These are phyloP conservation scores for Albula goreensis DNA, from an alignment of 2,113 vertebrate genomes.

Conservation along the genomic window DNA sequence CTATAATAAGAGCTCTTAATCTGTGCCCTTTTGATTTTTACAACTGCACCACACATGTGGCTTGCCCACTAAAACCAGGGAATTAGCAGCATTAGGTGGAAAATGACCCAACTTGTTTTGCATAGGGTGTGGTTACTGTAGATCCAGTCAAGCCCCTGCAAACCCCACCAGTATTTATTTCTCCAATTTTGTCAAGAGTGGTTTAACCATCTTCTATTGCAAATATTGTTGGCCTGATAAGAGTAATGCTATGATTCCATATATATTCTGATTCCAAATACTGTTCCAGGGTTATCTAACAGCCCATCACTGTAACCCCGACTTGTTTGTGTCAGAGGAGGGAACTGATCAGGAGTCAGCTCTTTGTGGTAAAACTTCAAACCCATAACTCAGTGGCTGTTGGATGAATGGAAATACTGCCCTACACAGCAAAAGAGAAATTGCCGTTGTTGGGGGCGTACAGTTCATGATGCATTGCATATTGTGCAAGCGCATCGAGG, in stretches of 20 bases:
- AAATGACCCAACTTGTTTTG: too few relatives aligned
- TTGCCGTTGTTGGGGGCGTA: too few relatives aligned
- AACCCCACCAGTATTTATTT: too few relatives aligned
- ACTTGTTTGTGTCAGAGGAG: background rate
- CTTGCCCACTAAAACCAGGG: constrained; percentile 4
- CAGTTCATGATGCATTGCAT: too few relatives aligned
- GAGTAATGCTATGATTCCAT: background rate
- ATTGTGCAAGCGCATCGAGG: too few relatives aligned
- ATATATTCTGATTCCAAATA: background rate
- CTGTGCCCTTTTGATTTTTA: too few relatives aligned
- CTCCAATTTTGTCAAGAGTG: too few relatives aligned
- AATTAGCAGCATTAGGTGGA: too few relatives aligned
- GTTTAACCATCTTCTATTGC: too few relatives aligned
- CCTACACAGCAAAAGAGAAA: background rate
- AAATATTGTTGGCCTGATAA: background rate
- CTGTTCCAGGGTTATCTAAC: background rate
- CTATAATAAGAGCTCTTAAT: constrained; percentile 60
- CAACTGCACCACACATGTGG: constrained; percentile 31
- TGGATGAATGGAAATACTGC: background rate
- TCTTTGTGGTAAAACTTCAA: background rate
- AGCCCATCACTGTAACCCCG: background rate
- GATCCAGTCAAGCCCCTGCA: too few relatives aligned
- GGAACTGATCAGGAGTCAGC: background rate
- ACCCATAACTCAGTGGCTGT: background rate
- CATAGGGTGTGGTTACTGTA: too few relatives aligned